Base-by-base conservation (phyloP, 1,140 invertebrate genomes). In the Tetraneura akinire region DNA sequence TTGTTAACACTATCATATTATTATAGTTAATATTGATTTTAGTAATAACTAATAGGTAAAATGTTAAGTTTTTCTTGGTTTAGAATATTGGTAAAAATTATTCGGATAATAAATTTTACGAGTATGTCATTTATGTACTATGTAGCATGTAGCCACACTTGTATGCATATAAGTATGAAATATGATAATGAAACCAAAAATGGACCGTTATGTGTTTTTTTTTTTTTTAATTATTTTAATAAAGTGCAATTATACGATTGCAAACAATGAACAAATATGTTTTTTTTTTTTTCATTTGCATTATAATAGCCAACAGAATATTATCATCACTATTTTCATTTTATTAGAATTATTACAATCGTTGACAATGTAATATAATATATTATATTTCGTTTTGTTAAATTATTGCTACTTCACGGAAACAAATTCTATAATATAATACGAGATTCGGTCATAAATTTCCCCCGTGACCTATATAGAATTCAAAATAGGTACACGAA, bases 291-390 rank as follows among this genome's bases (percentile, higher is more conserved):
- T 62, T 62, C 60, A 62, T 62, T 62, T 62, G 13, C 10, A 9
- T 32, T 62, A 29, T 18, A 62, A 62, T 32, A 16, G 16, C 9
- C 29, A n/a, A 8, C 29, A 26, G 60, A 29, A 62, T 62, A 32
- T n/a, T n/a, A n/a, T 62, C 29, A 62, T 62, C 16, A 18, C 26
- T 62, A 62, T 62, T 62, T 62, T 62, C 32, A 62, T 62, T 29
- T 18, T 23, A 16, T 18, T n/a, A 23, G 1, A 62, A 62, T 29
- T n/a, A n/a, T n/a, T 18, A 26, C 60, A 26, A 32, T 32, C 26
- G 26, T 32, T n/a, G 60, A 62, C 29, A 62, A 10, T 8, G 5
- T 29, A 47, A 47, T 47, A 62, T 62, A 60, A 23, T 57, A 57
- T 32, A 32, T 26, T 14, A 6, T 62, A 62, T 29, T 62, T 18